These are phyloP conservation scores for Peromyscus californicus DNA, from an alignment of 2,113 vertebrate species.

Conservation along the genomic window DNA sequence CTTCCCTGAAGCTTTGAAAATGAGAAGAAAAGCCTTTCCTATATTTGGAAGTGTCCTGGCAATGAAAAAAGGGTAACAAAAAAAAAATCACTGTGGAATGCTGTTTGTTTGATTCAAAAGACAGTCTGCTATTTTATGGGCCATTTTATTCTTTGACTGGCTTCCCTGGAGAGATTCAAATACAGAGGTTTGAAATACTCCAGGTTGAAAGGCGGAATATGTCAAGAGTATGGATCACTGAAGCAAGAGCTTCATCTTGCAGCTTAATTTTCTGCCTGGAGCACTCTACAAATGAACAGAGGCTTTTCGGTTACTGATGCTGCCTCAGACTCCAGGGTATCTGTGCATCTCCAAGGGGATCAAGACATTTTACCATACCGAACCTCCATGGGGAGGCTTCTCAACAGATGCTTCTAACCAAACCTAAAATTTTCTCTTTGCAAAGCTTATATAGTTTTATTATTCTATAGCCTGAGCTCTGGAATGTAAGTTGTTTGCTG, in stretches of 20 bases:
- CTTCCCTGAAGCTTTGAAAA: constrained; percentile 75
- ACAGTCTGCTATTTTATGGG: constrained; percentile 73
- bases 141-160: constrained; percentile 81
- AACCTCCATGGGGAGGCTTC: constrained; percentile 11
- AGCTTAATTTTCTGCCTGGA: constrained; percentile 81
- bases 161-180: constrained; percentile 81
- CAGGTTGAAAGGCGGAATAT: constrained; percentile 80
- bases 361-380: constrained; percentile 61
- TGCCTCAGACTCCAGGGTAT: constrained; percentile 57
- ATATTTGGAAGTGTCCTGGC: constrained; percentile 76
- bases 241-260: constrained; percentile 79
- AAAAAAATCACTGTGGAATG: constrained; percentile 71
- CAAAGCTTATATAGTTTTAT: background rate
- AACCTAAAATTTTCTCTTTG: constrained; percentile 31
- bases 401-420: constrained; percentile 29
- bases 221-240: constrained; percentile 81
- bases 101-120: constrained; percentile 81
- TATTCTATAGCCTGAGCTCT: background rate
- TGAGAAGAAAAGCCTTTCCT: constrained; percentile 77
- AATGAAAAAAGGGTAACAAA: constrained; percentile 73
- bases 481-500: constrained; percentile 4
- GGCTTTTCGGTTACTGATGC: constrained; percentile 40
- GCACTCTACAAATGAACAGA: constrained; percentile 75
- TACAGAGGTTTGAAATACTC: constrained; percentile 79
- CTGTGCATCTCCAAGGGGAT: constrained; percentile 61